These are phyloP conservation scores for Keiferia lycopersicella DNA, from an alignment of 2,888 invertebrate species.

Conservation along the genomic window DNA sequence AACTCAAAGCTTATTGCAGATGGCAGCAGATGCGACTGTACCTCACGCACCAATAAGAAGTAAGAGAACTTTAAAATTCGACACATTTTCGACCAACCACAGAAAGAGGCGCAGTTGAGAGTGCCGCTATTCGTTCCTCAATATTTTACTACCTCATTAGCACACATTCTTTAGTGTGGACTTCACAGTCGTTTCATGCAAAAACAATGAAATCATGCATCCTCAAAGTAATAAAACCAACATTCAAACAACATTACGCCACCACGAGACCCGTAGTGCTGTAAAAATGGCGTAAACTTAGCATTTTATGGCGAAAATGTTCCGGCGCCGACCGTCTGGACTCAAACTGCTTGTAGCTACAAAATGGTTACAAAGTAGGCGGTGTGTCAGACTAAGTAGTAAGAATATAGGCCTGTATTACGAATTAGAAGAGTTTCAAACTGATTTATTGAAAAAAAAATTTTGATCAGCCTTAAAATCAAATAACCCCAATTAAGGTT, in stretches of 20 bases:
- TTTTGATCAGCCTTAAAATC: no score
- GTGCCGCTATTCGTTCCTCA: no score
- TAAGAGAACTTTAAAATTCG: no score
- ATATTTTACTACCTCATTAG: not conserved
- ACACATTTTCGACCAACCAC: no score
- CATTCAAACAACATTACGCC: not conserved
- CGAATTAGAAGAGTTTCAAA: no score
- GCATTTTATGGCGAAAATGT: constrained; percentile 9
- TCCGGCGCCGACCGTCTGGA: constrained; percentile 6
- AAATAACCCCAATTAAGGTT: no score
- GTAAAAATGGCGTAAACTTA: constrained; percentile 7
- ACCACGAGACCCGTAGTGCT: constrained; percentile 3
- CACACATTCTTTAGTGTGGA: not conserved
- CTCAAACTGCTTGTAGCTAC: not conserved
- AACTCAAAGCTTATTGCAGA: no score
- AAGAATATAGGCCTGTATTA: not conserved
- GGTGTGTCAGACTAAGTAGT: not conserved
- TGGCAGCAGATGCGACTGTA: no score
- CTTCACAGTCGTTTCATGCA: not conserved
- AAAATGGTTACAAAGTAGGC: not conserved
- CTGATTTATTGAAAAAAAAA: no score
- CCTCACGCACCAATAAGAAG: no score
- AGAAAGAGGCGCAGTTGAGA: no score
- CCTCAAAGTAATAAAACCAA: not conserved
- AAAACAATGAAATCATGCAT: constrained; percentile 4